Evolutionary conservation across 35 echinoderm and acorn worm species (phyloP), one percentile per base, ranked within the genome.

Genomic region (Chiridota heheva): DNA sequence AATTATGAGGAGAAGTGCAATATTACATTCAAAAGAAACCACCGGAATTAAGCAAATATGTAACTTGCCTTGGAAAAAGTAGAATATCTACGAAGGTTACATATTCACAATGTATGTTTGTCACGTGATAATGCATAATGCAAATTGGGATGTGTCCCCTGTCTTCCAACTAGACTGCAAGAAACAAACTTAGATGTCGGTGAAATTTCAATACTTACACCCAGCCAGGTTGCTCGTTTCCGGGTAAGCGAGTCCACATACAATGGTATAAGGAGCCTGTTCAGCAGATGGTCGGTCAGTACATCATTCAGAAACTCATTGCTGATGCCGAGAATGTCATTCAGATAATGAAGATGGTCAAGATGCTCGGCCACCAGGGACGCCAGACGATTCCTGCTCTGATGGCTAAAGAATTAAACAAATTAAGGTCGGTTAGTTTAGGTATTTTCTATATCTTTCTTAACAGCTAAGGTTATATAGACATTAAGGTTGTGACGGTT

Each of bases 331-430:
- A 97, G 72, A 58, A 97, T 98, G 70, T 98, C 95, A 40, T 98
- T 98, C 13, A 98, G 58, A 56, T 98, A 98, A 67, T 98, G 95
- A 0, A 98, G 88, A 36, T 92, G 95, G 47, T 98, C 95, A 25
- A 98, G 70, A 60, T 98, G 95, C 36, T 91, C 89, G 4, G 95
- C 95, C 34, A 98, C 83, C 32, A 98, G 85, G 18, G 84, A 63
- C 15, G 90, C 82, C 72, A 98, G 47, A 31, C 89, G 89, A 46
- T 84, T 88, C 48, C 72, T 91, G 56, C 95, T 98, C 40, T 87
- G 95, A 80, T 98, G 95, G 62, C 95, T 98, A 57, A 39, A 56
- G 82, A 76, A 61, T 12, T 48, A 40, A 75, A 75, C 30, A 75
- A 65, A 16, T 29, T 35, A 5, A 60, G 4, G 22, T 60, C 6